Percentiles rank a stretch among this genome's conserved stretches.
phyloP scores from a whole-genome alignment of 1,140 invertebrate genomes.

The Atta colombica region DNA sequence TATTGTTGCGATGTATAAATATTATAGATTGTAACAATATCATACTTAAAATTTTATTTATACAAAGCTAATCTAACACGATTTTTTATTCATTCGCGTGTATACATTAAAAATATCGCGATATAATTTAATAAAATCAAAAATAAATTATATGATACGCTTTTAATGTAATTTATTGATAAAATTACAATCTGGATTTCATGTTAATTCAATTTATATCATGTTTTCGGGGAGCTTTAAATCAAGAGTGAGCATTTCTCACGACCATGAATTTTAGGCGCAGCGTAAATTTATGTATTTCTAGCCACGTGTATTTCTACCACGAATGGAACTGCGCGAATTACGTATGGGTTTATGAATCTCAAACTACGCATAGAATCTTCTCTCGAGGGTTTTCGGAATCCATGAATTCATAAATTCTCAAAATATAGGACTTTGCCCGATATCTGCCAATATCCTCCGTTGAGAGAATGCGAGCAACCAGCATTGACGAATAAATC shows the following conservation, averaged over 20 bases:
- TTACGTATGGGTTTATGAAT: constrained; percentile 56
- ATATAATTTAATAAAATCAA: not conserved
- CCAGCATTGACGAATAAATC: constrained; percentile 48
- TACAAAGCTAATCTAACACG: not conserved
- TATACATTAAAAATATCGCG: not conserved
- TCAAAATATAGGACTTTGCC: not conserved
- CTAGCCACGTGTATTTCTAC: not conserved
- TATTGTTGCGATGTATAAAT: not conserved
- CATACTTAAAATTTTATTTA: not conserved
- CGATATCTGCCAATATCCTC: constrained; percentile 3
- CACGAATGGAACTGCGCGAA: constrained; percentile 8
- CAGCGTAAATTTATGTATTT: constrained; percentile 42
- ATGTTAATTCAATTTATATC: not conserved
- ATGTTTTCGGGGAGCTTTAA: not conserved
- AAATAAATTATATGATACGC: not conserved
- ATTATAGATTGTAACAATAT: not conserved
- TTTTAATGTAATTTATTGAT: constrained; percentile 6
- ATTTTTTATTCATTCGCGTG: not conserved
- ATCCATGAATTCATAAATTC: constrained; percentile 61
- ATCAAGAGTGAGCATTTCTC: constrained; percentile 21
- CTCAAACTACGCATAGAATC: constrained; percentile 17
- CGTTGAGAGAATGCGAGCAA: constrained; percentile 64
- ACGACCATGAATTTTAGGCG: constrained; percentile 19
- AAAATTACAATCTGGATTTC: not conserved
- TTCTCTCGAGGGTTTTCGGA: constrained; percentile 31